Conservation (phyloP, 2,113 vertebrate species). For the Macroglossus sobrinus region DNA sequence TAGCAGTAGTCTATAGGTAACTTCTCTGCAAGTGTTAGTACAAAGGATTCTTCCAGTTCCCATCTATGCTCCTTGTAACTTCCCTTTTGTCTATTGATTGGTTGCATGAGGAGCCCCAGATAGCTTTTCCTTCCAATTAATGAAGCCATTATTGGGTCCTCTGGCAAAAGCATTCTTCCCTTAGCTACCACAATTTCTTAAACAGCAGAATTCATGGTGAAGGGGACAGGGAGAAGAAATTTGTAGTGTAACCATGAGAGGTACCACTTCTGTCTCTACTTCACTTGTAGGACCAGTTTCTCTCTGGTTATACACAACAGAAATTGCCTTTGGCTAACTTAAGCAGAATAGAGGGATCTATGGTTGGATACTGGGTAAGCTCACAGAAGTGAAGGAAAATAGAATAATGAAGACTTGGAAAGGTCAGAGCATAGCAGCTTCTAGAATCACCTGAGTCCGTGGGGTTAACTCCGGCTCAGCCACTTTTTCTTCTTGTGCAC, state of each 20-base stretch:
- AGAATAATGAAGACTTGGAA: background rate
- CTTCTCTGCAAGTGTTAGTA: background rate
- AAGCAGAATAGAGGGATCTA: background rate
- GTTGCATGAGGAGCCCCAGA: background rate
- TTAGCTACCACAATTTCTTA: conserved; percentile 23
- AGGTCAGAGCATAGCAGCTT: background rate
- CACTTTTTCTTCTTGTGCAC: background rate
- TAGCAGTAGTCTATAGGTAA: background rate
- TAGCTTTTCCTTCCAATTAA: conserved; percentile 9
- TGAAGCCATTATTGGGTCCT: background rate
- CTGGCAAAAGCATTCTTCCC: conserved; percentile 1
- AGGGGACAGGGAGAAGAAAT: background rate
- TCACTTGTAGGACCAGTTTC: background rate
- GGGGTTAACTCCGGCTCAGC: background rate
- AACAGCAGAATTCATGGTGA: background rate
- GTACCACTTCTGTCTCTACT: background rate
- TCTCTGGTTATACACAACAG: conserved; percentile 8
- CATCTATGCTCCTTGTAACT: background rate
- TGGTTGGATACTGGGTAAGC: background rate
- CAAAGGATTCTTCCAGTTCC: background rate
- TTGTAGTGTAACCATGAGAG: background rate
- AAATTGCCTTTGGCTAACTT: conserved; percentile 11
- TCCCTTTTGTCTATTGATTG: background rate
- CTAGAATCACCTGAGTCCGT: background rate
- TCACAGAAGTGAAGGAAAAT: background rate